A percentile compares a stretch with the other conserved stretches of the same genome.
Evolutionary conservation across 2,797 vertebrate genomes (phyloP).

Genomic region (Hippopotamyrus pictus): DNA sequence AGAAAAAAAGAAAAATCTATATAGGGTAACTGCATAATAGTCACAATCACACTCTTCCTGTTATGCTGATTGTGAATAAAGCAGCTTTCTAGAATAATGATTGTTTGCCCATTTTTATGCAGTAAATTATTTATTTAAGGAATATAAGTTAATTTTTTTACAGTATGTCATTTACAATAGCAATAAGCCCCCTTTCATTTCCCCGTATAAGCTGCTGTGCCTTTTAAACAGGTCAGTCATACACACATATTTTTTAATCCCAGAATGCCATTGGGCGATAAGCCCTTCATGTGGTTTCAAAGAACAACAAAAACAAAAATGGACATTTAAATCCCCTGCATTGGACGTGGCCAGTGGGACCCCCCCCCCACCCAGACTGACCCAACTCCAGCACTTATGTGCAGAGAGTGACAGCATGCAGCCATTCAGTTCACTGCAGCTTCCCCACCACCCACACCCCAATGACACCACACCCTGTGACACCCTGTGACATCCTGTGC

Average conservation of each 20-base stretch:
- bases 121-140: neutral
- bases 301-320: constrained; percentile 6
- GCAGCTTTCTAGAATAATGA: neutral
- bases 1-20: constrained; percentile 14
- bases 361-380: neutral
- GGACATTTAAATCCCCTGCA: neutral
- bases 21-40: constrained; percentile 18
- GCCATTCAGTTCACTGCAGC: constrained; percentile 18
- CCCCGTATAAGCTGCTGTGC: neutral
- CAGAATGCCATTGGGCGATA: neutral
- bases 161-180: neutral
- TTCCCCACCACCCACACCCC: neutral
- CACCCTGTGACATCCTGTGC: neutral
- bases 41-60: constrained; percentile 19
- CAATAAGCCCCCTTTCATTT: neutral
- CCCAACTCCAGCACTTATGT: neutral
- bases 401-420: neutral
- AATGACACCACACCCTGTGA: neutral
- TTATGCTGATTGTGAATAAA: neutral
- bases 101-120: neutral
- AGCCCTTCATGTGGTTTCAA: neutral
- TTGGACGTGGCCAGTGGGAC: neutral
- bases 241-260: constrained; percentile 3
- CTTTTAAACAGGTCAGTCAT: constrained; percentile 13
- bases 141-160: constrained; percentile 9